Evolutionary conservation across 2,888 invertebrate genomes (phyloP), one percentile per base, ranked within the genome.

Genomic region (Argyra leucocephala): DNA sequence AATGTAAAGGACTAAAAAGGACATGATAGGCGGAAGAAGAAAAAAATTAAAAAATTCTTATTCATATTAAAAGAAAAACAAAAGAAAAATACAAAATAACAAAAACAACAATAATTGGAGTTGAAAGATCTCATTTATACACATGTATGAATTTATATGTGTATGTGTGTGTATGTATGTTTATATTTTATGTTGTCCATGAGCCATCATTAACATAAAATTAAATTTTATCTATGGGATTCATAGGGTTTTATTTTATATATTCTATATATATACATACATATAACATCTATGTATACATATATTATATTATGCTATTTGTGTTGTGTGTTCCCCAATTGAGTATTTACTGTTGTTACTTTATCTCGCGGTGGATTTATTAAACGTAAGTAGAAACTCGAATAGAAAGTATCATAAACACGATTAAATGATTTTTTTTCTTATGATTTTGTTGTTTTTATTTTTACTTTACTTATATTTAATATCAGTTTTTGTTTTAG

Each of bases 181-280:
- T n/a, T n/a, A n/a, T n/a, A n/a, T n/a, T n/a, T 15, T 18, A 48
- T 48, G 48, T 48, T 48, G 48, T 48, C 48, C 48, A 48, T 48
- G 48, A 48, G 48, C 48, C 48, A 48, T 48, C 48, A 48, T 48
- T 48, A 48, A 48, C 18, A 48, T 48, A 48, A 48, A 48, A 48
- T 48, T 48, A 48, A 48, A 48, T 48, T 48, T 48, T 48, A 48
- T 48, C 48, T 48, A 48, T 48, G 48, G 48, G 48, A 48, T n/a
- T 12, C 15, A 15, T 48, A n/a, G 18, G n/a, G 5, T 1, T 48
- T 18, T 15, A 48, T 5, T 7, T 10, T 31, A 31, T 10, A 10
- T 31, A 31, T 31, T 7, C 31, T 7, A 18, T 18, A 48, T 48
- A 48, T 48, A 48, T 12, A 48, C n/a, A 48, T 48, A 12, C 48